A percentile compares a stretch with the other conserved stretches of the same genome.
Evolutionary conservation across 2,888 invertebrate species (phyloP).

Genomic region (Drosophila kanekoi): DNA sequence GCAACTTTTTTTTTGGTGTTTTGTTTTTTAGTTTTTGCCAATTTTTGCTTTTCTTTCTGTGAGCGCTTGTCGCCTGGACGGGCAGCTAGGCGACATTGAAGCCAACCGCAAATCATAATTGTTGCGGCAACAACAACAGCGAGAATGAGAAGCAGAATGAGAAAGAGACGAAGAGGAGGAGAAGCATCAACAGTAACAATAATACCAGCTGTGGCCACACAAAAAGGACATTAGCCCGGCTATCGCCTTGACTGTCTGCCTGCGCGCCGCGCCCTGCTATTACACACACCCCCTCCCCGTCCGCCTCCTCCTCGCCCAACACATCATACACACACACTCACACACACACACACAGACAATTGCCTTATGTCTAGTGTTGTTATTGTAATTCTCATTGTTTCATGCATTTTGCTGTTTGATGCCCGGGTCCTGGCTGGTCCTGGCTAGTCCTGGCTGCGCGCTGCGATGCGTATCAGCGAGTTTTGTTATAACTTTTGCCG

Average conservation of each 20-base stretch:
- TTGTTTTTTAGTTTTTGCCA: background rate
- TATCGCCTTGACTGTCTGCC: slow-evolving; percentile 45
- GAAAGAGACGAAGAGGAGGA: background rate
- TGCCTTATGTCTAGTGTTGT: slow-evolving; percentile 25
- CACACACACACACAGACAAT: background rate
- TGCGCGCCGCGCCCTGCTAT: slow-evolving; percentile 19
- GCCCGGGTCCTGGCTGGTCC: slow-evolving; percentile 9
- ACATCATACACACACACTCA: background rate
- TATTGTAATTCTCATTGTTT: slow-evolving; percentile 50
- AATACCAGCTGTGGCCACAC: slow-evolving; percentile 51
- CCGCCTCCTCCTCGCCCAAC: background rate
- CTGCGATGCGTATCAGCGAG: slow-evolving; percentile 59
- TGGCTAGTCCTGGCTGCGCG: background rate
- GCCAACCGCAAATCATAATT: slow-evolving; percentile 64
- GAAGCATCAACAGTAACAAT: slow-evolving; percentile 26
- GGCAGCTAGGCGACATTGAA: slow-evolving; percentile 32
- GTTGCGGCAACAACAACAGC: slow-evolving; percentile 47
- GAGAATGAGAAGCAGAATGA: background rate
- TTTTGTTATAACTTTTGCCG: slow-evolving; percentile 58
- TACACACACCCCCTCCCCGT: background rate
- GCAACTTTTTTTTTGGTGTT: slow-evolving; percentile 13
- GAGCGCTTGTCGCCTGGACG: slow-evolving; percentile 19
- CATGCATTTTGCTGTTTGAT: slow-evolving; percentile 49
- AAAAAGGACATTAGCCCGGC: slow-evolving; percentile 63
- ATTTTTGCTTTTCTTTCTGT: slow-evolving; percentile 7